Base-by-base conservation (phyloP, 1,140 invertebrate species). In the Pachyrhynchus sulphureomaculatus region DNA sequence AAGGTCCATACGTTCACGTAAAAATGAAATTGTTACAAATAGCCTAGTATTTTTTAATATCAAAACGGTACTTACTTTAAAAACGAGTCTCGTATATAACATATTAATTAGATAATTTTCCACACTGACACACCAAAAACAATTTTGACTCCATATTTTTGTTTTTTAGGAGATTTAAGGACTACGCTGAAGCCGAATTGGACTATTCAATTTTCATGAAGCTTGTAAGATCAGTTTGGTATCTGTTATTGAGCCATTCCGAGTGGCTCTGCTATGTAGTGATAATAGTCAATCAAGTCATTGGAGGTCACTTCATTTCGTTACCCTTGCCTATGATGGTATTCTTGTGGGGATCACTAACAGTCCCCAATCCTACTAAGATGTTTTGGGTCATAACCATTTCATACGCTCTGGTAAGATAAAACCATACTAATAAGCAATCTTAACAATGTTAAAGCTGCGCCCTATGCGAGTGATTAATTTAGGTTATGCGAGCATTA, bases 361-460 rank as follows among this genome's bases (percentile, higher is more conserved):
- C 53, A 4, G 20, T 62, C 6, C 60, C 60, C 2, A 55, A 56
- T 32, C 60, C 60, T 2, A 45, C 52, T 5, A 62, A 39, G 41
- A 62, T 45, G 1, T 62, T 39, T 17, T 62, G 60, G 60, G 33
- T 55, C 6, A 17, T 34, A 8, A 41, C 13, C 0, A 62, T 62
- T n/a, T 32, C 60, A 8, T 62, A 62, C 18, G 45, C 49, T 12
- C 44, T 62, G 51, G 60, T 62, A 47, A 48, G 57, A 32, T 8
- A 26, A 3, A 23, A 20, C 20, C 15, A 29, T 29, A 17, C 5
- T 41, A 8, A 32, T 32, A 5, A 32, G 5, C 5, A 32, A 6
- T 32, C 12, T 32, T 32, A 6, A 32, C n/a, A n/a, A n/a, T 32
- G 5, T 32, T 32, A 6, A 32, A 12, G 12, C 12, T 32, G 29